Evolutionary conservation across 2,113 vertebrate genomes (phyloP), one percentile per base, ranked within the genome.

Genomic region (Ranitomeya variabilis): DNA sequence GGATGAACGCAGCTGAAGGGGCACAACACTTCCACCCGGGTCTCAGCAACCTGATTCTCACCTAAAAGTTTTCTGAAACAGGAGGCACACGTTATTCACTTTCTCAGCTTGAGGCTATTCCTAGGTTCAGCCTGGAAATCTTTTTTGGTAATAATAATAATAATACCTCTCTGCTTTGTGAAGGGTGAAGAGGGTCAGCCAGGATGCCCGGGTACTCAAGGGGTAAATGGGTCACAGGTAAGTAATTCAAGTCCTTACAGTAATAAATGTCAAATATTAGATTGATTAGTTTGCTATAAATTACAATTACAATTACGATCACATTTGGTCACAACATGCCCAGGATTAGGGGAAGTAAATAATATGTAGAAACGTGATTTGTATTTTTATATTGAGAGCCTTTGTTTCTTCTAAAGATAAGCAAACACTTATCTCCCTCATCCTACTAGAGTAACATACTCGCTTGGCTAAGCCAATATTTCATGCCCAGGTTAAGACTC

Each of bases 221-320:
- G 97, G 10, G 84, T 91, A 84, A 96, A 96, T 2, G 96, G 97
- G 81, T 96, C 96, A 2, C 94, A 95, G 95, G 97, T 97, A 79
- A 91, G 94, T 91, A 67, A 12, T 16, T 19, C 2, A 7, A 14
- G 31, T 2, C 6, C 13, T 26, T 9, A 73, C n/a, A 73, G 23
- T 73, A 54, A 19, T 9, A 10, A 51, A 71, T 81, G 26, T 59
- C 11, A 57, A 11, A 57, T 57, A 57, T 57, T 57, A 57, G 55
- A 57, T 57, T 3, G 26, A 74, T 37, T 2, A 67, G 5, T 19
- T 19, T 15, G 18, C 12, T 13, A 64, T 64, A 60, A 15, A 60
- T 64, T 64, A 3, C 62, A 19, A 64, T 64, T 64, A 2, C 62
- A 19, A 64, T 64, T 60, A 14, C 15, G 59, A 60, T 60, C 37